Evolutionary conservation across 1,140 invertebrate species (phyloP).

Genomic region (Tribolium madens): DNA sequence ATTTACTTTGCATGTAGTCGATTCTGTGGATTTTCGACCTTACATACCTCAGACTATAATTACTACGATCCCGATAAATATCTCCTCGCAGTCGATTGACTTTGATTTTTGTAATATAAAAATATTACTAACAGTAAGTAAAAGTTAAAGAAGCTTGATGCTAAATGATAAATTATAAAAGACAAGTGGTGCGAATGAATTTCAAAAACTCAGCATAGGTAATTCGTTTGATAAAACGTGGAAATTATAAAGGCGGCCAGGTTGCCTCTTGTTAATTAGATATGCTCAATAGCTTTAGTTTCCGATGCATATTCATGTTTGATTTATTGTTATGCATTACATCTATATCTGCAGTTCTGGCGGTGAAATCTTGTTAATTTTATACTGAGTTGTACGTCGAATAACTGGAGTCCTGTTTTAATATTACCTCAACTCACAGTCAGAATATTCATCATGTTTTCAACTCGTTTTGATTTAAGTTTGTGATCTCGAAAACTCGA

Average conservation of each 20-base stretch:
- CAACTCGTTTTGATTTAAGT: slow-evolving; percentile 46
- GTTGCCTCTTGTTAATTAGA: slow-evolving; percentile 46
- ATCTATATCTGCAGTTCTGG: slow-evolving; percentile 51
- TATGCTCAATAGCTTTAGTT: slow-evolving; percentile 53
- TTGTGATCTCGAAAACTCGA: slow-evolving; percentile 32
- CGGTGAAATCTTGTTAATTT: slow-evolving; percentile 51
- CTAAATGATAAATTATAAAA: too few relatives aligned
- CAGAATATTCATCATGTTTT: slow-evolving; percentile 48
- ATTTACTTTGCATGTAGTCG: neutral
- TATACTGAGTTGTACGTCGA: slow-evolving; percentile 41
- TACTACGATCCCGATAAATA: neutral
- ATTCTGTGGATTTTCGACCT: neutral
- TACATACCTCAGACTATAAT: neutral
- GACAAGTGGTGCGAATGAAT: neutral
- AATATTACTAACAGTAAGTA: too few relatives aligned
- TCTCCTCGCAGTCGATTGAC: too few relatives aligned
- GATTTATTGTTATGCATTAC: slow-evolving; percentile 55
- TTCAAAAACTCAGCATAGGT: neutral
- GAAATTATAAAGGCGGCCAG: neutral
- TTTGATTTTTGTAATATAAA: too few relatives aligned
- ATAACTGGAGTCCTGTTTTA: slow-evolving; percentile 43
- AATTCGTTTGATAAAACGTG: too few relatives aligned
- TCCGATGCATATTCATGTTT: slow-evolving; percentile 52
- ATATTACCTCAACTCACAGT: slow-evolving; percentile 34
- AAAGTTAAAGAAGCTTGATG: too few relatives aligned